phyloP scores from a whole-genome alignment of 2,888 invertebrate species.

The Teleogryllus oceanicus region DNA sequence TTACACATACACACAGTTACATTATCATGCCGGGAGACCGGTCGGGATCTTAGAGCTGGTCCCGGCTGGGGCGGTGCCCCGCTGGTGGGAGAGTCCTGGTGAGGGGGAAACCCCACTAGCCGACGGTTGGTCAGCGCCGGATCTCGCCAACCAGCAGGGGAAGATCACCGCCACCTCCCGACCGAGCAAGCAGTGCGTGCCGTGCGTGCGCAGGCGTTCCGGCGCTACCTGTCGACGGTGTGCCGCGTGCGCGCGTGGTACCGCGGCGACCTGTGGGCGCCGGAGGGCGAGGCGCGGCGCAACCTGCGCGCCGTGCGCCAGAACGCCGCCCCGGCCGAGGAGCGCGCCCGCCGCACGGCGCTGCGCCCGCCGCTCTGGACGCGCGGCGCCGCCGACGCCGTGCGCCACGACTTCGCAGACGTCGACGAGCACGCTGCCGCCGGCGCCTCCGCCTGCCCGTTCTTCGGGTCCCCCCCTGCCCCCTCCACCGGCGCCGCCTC shows the following conservation, averaged over 20 bases:
- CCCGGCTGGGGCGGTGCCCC: no score
- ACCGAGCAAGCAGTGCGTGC: background rate
- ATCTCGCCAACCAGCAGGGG: no score
- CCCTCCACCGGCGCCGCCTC: no score
- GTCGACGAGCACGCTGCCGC: background rate
- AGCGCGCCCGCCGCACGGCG: background rate
- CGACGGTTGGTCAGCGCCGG: no score
- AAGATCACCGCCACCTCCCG: no score
- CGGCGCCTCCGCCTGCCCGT: background rate
- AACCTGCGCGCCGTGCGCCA: background rate
- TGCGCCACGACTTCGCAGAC: background rate
- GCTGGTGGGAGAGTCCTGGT: no score
- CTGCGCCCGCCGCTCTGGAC: background rate
- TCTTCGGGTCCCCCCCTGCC: background rate
- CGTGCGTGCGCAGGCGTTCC: slow-evolving; percentile 28
- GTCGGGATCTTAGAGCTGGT: no score
- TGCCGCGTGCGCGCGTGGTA: slow-evolving; percentile 52
- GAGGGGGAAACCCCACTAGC: no score
- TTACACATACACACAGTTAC: no score
- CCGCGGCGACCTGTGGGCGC: background rate
- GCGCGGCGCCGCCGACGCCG: background rate
- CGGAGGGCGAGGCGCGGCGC: background rate
- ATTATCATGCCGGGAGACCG: no score
- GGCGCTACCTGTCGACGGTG: slow-evolving; percentile 50
- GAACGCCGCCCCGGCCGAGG: background rate